Evolutionary conservation across 2,113 vertebrate genomes (phyloP).

Genomic region (Periophthalmus modestus): DNA sequence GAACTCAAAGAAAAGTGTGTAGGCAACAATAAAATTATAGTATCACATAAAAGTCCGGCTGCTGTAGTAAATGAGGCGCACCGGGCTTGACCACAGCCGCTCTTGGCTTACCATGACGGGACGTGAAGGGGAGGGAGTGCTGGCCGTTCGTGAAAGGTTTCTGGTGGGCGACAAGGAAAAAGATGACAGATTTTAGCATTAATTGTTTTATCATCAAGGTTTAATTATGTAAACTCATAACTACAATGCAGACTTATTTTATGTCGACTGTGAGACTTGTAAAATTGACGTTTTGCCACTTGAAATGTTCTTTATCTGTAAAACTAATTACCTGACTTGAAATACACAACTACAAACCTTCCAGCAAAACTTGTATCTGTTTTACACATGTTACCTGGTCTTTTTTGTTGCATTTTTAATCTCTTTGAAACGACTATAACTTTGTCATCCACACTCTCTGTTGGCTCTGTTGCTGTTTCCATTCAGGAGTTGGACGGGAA

Average conservation of each 20-base stretch:
- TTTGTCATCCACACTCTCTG: conserved; percentile 42
- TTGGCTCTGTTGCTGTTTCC: conserved; percentile 61
- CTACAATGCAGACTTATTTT: neutral
- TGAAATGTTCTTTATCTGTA: neutral
- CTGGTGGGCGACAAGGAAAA: conserved; percentile 49
- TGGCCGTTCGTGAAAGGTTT: conserved; percentile 47
- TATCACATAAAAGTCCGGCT: conserved; percentile 26
- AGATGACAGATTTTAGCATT: conserved; percentile 10
- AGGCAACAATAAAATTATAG: conserved; percentile 26
- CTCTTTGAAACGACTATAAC: conserved; percentile 37
- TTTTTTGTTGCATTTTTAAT: conserved; percentile 8
- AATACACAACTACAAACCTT: conserved; percentile 2
- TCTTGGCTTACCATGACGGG: conserved; percentile 65
- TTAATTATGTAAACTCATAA: neutral
- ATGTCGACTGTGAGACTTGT: neutral
- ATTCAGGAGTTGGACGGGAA: conserved; percentile 64
- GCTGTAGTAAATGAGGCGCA: conserved; percentile 30
- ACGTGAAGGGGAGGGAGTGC: conserved; percentile 30
- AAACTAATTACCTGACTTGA: neutral
- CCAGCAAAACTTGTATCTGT: conserved; percentile 39
- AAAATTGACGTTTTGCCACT: neutral
- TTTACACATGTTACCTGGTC: conserved; percentile 16
- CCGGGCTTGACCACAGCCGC: conserved; percentile 28
- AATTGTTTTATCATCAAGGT: neutral
- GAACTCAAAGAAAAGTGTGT: conserved; percentile 39